A percentile compares a stretch with the other conserved stretches of the same genome.
Conservation (phyloP, 2,113 vertebrate genomes). For the Lepus americanus region DNA sequence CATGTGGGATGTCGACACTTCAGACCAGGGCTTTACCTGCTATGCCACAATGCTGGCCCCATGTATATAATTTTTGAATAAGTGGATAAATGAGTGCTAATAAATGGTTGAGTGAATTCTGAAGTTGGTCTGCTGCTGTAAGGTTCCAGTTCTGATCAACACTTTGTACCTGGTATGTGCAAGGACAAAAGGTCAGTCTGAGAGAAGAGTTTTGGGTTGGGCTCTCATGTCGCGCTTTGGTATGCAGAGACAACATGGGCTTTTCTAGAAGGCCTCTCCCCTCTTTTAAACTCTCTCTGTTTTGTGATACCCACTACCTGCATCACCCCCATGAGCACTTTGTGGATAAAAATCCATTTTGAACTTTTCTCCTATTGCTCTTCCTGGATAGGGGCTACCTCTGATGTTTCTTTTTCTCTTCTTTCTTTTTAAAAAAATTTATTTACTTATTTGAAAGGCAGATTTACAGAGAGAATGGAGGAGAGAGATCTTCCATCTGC, state of each 20-base stretch:
- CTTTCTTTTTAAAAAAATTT: no score
- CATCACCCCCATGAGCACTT: not conserved
- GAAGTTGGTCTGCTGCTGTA: not conserved
- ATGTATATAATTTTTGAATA: conserved; percentile 1
- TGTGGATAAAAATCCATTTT: not conserved
- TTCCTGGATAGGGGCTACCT: not conserved
- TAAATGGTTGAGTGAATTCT: not conserved
- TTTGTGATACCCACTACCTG: not conserved
- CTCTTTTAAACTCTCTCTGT: not conserved
- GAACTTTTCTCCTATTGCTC: not conserved
- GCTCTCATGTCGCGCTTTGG: not conserved
- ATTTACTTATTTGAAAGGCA: no score
- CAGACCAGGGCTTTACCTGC: no score
- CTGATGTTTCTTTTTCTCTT: not conserved
- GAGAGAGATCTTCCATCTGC: no score
- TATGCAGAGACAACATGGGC: not conserved
- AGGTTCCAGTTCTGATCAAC: conserved; percentile 26
- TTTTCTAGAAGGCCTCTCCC: not conserved
- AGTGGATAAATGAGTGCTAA: conserved; percentile 11
- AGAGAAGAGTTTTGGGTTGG: not conserved
- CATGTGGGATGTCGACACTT: no score
- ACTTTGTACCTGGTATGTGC: not conserved
- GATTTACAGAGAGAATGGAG: no score
- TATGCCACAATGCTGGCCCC: no score
- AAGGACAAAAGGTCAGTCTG: not conserved